These are phyloP conservation scores for Drosophila novamexicana DNA, from an alignment of 1,140 invertebrate genomes.

Conservation along the genomic window DNA sequence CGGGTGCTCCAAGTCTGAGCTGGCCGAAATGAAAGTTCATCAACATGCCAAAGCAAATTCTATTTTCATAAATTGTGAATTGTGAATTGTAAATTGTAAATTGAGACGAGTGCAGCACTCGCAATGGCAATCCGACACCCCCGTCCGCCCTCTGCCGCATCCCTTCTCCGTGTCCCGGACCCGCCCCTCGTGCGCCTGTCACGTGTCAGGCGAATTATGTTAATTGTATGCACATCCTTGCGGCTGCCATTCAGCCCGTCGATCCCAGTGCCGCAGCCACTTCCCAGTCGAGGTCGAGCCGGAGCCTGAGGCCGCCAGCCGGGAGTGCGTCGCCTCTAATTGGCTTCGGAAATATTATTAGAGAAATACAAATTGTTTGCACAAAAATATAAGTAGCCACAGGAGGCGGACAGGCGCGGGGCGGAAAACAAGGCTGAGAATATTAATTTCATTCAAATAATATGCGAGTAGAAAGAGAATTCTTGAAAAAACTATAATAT, in stretches of 20 bases:
- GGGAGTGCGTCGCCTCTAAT: slow-evolving; percentile 66
- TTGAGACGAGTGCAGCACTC: slow-evolving; percentile 69
- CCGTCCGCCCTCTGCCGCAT: not conserved
- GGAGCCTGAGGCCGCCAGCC: not conserved
- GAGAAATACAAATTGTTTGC: slow-evolving; percentile 55
- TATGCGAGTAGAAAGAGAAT: too few relatives aligned
- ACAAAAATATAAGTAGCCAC: slow-evolving; percentile 19
- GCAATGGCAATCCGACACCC: slow-evolving; percentile 66
- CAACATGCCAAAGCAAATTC: slow-evolving; percentile 74
- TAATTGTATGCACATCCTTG: slow-evolving; percentile 83
- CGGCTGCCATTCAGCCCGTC: slow-evolving; percentile 24
- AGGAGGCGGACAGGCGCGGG: not conserved
- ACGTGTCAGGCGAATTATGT: slow-evolving; percentile 84
- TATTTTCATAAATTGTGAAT: slow-evolving; percentile 74
- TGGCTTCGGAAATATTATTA: slow-evolving; percentile 78
- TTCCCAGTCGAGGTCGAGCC: slow-evolving; percentile 7
- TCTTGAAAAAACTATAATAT: too few relatives aligned
- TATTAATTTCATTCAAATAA: not conserved
- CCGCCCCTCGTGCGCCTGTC: slow-evolving; percentile 42
- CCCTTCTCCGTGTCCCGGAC: not conserved
- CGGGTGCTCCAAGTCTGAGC: not conserved
- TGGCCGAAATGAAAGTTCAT: slow-evolving; percentile 62
- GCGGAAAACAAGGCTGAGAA: not conserved
- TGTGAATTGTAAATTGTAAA: slow-evolving; percentile 72
- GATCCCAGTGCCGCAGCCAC: slow-evolving; percentile 14